These are phyloP conservation scores for Drosophila auraria DNA, from an alignment of 1,140 invertebrate species.

Conservation along the genomic window DNA sequence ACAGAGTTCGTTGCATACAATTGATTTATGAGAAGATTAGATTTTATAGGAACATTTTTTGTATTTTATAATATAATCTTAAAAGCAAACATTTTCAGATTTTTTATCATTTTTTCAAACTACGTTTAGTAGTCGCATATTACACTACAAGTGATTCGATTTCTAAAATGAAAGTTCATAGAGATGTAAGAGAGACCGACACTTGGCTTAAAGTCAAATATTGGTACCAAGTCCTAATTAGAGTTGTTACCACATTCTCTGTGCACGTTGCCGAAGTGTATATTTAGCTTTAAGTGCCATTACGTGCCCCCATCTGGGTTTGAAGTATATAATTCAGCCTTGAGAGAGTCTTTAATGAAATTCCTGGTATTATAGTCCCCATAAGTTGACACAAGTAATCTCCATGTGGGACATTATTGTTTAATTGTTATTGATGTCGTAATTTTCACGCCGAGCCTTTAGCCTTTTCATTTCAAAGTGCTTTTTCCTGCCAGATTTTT, in stretches of 20 bases:
- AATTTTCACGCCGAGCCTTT: slow-evolving; percentile 15
- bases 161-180: background rate
- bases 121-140: too few species aligned
- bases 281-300: slow-evolving; percentile 5
- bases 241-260: background rate
- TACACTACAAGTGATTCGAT: too few species aligned
- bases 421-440: slow-evolving; percentile 36
- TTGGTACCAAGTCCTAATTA: slow-evolving; percentile 4
- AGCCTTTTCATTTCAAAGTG: slow-evolving; percentile 26
- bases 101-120: too few species aligned
- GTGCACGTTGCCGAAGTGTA: background rate
- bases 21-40: slow-evolving; percentile 4
- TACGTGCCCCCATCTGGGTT: slow-evolving; percentile 2
- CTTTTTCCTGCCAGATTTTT: slow-evolving; percentile 37
- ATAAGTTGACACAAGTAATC: slow-evolving; percentile 16
- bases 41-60: too few species aligned
- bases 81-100: too few species aligned
- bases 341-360: slow-evolving; percentile 7
- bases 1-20: slow-evolving; percentile 15
- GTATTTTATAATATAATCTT: too few species aligned
- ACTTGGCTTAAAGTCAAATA: background rate
- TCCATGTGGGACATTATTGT: slow-evolving; percentile 2
- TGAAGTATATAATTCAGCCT: slow-evolving; percentile 2
- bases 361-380: slow-evolving; percentile 4
- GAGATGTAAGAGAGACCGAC: background rate